Evolutionary conservation across 2,113 vertebrate species (phyloP), one percentile per base, ranked within the genome.

Genomic region (Lutjanus erythropterus): DNA sequence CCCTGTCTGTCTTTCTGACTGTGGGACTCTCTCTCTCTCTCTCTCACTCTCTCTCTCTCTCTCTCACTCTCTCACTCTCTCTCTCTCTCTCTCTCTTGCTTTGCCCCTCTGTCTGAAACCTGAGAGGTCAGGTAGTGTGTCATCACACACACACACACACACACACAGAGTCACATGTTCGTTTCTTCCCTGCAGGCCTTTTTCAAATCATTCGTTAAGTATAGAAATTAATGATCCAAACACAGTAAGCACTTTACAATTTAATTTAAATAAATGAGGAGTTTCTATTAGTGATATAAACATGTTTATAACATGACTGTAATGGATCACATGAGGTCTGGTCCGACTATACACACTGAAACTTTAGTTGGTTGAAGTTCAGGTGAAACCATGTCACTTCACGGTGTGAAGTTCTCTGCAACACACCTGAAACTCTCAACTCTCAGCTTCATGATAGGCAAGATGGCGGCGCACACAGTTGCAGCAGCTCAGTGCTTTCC

Each of bases 51-150:
- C 71, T 83, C 16, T 58, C 70, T 81, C 46, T 71, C 67, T 29
- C 25, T 50, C 58, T 56, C 23, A 80, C 50, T 72, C 18, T 46
- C 31, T 66, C 18, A 59, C 66, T 37, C 71, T 83, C 16, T 58
- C 71, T 81, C 46, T 71, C 67, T 31, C 19, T 41, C 58, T 15
- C 29, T 56, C 35, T 19, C 23, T 87, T 25, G 53, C 78, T 70
- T 60, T 2, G 16, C 75, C 60, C 71, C 70, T 41, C 59, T 46
- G 21, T 59, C 66, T 89, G 88, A 91, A 91, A 91, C 70, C 29
- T 81, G 86, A 88, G 88, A 85, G 71, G 79, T 81, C 80, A 90
- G 88, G 86, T 89, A 85, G 62, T 81, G 80, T 88, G 67, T 88
- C 86, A 74, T 73, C 72, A 23, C 61, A 35, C 56, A 42, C 52